Percentiles rank a stretch among this genome's conserved stretches.
These are phyloP conservation scores for Drosophila acutilabella DNA, from an alignment of 2,888 invertebrate species.

Conservation along the genomic window DNA sequence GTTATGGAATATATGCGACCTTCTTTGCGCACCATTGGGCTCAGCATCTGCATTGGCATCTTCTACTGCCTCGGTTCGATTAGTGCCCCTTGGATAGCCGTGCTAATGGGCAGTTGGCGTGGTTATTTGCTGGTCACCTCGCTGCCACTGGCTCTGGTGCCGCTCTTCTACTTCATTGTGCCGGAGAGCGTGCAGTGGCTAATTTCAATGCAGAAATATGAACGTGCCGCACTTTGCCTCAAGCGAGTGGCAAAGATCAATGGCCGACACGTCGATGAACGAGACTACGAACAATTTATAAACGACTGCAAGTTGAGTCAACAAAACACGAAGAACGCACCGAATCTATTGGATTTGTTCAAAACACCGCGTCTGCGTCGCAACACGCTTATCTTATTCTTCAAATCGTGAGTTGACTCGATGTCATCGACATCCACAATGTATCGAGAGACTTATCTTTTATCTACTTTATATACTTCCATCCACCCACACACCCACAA, in stretches of 20 bases:
- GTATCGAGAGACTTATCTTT: not conserved
- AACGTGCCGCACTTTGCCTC: constrained; percentile 86
- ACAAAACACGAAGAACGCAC: constrained; percentile 54
- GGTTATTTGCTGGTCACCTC: constrained; percentile 86
- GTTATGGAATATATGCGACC: constrained; percentile 87
- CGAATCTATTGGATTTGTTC: constrained; percentile 86
- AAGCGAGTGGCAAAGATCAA: constrained; percentile 86
- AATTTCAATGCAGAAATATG: constrained; percentile 86
- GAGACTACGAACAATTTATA: constrained; percentile 74
- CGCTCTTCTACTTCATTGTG: constrained; percentile 86
- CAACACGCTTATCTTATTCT: constrained; percentile 85
- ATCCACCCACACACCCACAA: too few species aligned
- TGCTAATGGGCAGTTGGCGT: constrained; percentile 86
- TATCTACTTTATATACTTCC: constrained; percentile 1
- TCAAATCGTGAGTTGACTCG: constrained; percentile 87
- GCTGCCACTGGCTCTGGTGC: constrained; percentile 85
- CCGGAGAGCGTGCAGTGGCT: constrained; percentile 88
- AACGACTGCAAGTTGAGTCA: constrained; percentile 75
- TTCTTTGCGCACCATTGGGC: constrained; percentile 86
- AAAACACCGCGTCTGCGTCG: constrained; percentile 86
- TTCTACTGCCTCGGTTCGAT: constrained; percentile 87
- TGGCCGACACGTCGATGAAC: constrained; percentile 84
- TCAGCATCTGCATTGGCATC: constrained; percentile 87
- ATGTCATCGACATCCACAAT: not conserved
- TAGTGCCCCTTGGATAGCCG: constrained; percentile 86